phyloP scores from a whole-genome alignment of 1,140 invertebrate genomes.

The Leptoteleia sp. region DNA sequence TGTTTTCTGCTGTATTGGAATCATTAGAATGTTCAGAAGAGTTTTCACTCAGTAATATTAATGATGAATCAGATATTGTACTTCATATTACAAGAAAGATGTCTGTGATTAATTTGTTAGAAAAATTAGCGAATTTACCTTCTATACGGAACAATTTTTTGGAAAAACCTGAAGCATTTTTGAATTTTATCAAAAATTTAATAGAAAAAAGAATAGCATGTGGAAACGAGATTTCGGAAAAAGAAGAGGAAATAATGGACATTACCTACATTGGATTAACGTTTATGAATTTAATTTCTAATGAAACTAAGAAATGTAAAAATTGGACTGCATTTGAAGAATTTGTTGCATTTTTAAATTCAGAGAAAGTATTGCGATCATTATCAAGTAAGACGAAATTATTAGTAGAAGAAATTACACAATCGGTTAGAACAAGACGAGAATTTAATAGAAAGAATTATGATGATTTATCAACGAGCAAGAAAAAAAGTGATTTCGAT shows the following conservation, averaged over 20 bases:
- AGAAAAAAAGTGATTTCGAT: constrained; percentile 81
- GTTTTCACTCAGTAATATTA: constrained; percentile 49
- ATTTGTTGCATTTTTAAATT: constrained; percentile 79
- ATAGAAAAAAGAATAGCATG: too few species aligned
- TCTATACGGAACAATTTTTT: constrained; percentile 74
- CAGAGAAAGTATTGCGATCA: constrained; percentile 52
- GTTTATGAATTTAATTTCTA: constrained; percentile 77
- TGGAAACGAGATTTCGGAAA: background rate
- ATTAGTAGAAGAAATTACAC: constrained; percentile 76
- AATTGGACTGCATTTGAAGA: constrained; percentile 78
- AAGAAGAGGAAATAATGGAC: constrained; percentile 66
- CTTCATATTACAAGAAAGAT: constrained; percentile 70
- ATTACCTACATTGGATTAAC: constrained; percentile 78
- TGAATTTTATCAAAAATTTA: constrained; percentile 75
- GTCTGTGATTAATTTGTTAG: constrained; percentile 72
- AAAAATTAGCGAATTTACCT: constrained; percentile 70
- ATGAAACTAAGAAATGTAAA: constrained; percentile 58
- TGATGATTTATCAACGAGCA: constrained; percentile 69
- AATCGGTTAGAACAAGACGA: constrained; percentile 79
- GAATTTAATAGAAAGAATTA: constrained; percentile 67
- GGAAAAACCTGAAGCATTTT: constrained; percentile 73
- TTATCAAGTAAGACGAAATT: constrained; percentile 60
- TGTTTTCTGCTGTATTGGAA: constrained; percentile 75
- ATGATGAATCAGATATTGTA: constrained; percentile 64
- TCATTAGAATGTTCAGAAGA: constrained; percentile 52